These are phyloP conservation scores for Pyrgilauda ruficollis DNA, from an alignment of 2,113 vertebrate genomes.

Conservation along the genomic window DNA sequence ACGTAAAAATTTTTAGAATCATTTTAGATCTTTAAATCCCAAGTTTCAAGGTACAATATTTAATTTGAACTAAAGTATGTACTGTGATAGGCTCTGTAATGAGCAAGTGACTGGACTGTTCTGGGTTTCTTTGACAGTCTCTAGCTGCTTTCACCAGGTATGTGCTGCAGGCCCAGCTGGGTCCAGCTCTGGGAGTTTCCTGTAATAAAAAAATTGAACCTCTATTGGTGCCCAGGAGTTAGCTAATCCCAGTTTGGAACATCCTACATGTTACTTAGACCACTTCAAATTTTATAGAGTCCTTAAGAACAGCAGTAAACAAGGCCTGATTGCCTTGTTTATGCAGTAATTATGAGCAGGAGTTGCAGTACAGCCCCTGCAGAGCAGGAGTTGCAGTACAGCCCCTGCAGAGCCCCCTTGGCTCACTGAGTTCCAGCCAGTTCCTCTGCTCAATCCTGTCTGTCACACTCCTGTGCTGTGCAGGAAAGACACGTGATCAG, in stretches of 20 bases:
- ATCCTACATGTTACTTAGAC: not conserved
- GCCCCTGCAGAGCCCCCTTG: not conserved
- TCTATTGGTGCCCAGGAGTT: not conserved
- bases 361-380: not conserved
- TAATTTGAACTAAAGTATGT: not conserved
- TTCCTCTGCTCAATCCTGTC: not conserved
- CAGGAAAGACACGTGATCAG: not conserved
- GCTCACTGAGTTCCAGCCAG: not conserved
- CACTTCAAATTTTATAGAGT: not conserved
- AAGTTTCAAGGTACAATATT: not conserved
- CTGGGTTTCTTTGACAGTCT: not conserved
- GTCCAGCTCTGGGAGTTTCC: not conserved
- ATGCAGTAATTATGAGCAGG: not conserved
- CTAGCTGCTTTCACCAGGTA: not conserved
- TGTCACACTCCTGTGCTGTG: not conserved
- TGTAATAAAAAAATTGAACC: not conserved
- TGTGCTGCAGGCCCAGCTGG: not conserved
- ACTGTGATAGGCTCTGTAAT: not conserved
- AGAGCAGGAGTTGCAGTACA: not conserved
- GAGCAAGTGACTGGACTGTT: not conserved
- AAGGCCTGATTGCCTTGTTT: not conserved
- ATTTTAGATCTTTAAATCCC: not conserved
- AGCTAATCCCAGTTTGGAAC: not conserved
- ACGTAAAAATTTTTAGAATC: not conserved
- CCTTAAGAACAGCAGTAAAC: not conserved